A percentile compares a stretch with the other conserved stretches of the same genome.
phyloP scores from a whole-genome alignment of 2,797 vertebrate species.

The Caiman crocodilus region DNA sequence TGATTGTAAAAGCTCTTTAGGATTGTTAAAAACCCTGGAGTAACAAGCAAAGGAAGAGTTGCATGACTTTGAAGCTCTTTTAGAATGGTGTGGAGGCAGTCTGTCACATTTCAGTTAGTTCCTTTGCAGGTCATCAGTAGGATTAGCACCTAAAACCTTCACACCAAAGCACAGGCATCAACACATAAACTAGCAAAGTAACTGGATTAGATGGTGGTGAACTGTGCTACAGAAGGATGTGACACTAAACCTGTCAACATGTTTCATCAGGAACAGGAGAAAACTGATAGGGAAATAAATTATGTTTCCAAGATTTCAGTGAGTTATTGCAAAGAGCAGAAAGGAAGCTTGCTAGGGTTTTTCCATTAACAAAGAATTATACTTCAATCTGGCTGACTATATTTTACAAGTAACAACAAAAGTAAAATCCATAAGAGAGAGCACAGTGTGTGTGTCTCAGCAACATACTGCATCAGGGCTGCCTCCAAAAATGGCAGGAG shows the following conservation, averaged over 20 bases:
- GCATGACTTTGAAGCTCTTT: background rate
- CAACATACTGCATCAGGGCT: background rate
- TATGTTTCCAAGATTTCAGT: background rate
- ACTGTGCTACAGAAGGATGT: background rate
- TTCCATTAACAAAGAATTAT: background rate
- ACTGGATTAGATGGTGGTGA: background rate
- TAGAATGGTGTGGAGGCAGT: background rate
- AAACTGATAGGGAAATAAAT: background rate
- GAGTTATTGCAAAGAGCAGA: background rate
- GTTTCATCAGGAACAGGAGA: background rate
- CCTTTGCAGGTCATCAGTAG: background rate
- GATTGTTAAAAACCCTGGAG: background rate
- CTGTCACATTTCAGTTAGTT: background rate
- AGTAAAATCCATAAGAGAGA: background rate
- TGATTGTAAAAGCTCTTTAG: background rate
- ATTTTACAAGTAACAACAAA: background rate
- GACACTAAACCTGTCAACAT: background rate
- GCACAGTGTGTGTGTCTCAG: background rate
- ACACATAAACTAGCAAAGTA: background rate
- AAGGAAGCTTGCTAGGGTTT: background rate
- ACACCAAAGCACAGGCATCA: background rate
- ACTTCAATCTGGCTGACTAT: background rate
- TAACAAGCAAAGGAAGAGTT: background rate
- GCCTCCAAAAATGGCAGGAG: background rate
- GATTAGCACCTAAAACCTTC: background rate